Base-by-base conservation (phyloP, 2,113 vertebrate genomes). In the Callithrix jacchus region DNA sequence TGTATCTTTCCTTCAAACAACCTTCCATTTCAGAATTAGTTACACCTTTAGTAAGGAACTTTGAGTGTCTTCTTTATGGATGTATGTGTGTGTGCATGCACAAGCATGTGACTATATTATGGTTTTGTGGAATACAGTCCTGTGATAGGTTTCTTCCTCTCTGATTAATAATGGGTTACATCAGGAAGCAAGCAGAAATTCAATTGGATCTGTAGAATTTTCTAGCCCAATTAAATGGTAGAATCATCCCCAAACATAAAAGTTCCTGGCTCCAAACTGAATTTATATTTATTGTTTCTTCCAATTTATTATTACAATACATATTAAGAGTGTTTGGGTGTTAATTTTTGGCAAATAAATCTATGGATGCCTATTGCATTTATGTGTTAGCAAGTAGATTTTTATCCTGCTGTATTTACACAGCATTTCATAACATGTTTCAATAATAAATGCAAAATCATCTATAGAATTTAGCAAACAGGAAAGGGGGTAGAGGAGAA, bases 381-480 rank as follows among this genome's bases (percentile, higher is more conserved):
- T 97, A 93, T 95, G 88, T 96, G 14, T 93, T 97, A 95, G 87
- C 84, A 96, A 97, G 45, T 91, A 70, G n/a, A 91, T 97, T 98
- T 90, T 98, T 96, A 87, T 80, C 35, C 8, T 37, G 94, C 42
- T 94, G 52, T 95, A 90, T 97, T 94, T 93, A 94, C 37, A 97
- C 45, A 95, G 83, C 68, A 0, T 96, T 98, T 87, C 93, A 94
- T 96, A 97, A 70, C 61, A 49, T 56, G 12, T 95, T 92, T 58
- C 49, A 52, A n/a, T 79, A 82, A 58, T 80, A 49, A 5, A 21
- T 83, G 58, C 32, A 93, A 85, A 90, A 64, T 89, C 74, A 64
- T 17, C 84, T 68, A 30, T 17, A 47, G 64, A 95, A 73, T 73
- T 95, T 79, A 94, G 68, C 85, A 89, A 84, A 64, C 56, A 52